Evolutionary conservation across 2,797 vertebrate genomes (phyloP).

Genomic region (Etheostoma perlongum): DNA sequence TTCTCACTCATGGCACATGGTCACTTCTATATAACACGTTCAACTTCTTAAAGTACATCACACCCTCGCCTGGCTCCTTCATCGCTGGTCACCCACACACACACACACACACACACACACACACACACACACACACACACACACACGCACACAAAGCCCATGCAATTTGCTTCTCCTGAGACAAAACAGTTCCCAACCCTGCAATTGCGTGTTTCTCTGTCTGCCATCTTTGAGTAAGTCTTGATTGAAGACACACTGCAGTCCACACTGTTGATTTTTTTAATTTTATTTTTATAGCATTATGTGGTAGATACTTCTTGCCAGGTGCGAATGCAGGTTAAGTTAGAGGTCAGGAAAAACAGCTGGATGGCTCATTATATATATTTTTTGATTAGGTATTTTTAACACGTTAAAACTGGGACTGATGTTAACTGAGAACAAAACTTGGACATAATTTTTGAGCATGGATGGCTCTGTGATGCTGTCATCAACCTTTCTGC

Average conservation of each 20-base stretch:
- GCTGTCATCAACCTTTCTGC: neutral
- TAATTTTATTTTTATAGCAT: neutral
- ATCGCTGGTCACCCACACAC: constrained; percentile 64
- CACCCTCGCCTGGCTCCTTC: constrained; percentile 71
- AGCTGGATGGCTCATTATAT: neutral
- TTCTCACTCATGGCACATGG: constrained; percentile 73
- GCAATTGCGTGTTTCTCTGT: constrained; percentile 29
- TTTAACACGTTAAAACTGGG: neutral
- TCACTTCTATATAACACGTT: constrained; percentile 77
- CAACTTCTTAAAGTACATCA: constrained; percentile 80
- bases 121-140: constrained; percentile 25
- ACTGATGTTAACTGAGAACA: neutral
- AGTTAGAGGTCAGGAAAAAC: constrained; percentile 20
- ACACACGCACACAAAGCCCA: constrained; percentile 4
- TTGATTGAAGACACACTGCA: constrained; percentile 9
- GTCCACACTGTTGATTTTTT: neutral
- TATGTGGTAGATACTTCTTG: neutral
- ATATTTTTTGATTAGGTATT: neutral
- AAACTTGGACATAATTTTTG: no score
- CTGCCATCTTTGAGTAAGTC: constrained; percentile 16
- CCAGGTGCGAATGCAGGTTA: constrained; percentile 8
- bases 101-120: constrained; percentile 33
- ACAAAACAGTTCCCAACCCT: constrained; percentile 28
- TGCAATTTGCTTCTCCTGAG: constrained; percentile 14
- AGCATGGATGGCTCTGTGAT: neutral